Evolutionary conservation across 2,888 invertebrate genomes (phyloP).

Genomic region (Calephelis perditalis): DNA sequence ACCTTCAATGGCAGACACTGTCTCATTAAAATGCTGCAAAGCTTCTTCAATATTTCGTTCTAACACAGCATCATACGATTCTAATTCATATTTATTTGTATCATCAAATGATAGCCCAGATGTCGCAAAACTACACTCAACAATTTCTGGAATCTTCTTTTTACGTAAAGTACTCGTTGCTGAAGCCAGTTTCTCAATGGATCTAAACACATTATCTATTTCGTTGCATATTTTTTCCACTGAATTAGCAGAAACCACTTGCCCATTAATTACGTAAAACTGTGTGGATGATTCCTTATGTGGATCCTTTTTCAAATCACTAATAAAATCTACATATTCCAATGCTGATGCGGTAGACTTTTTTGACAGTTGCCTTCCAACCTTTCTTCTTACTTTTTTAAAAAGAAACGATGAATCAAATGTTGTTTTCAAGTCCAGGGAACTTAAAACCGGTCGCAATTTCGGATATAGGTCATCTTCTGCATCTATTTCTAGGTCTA

Average conservation of each 20-base stretch:
- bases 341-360: slow-evolving; percentile 37
- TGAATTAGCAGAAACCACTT: slow-evolving; percentile 55
- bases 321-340: slow-evolving; percentile 55
- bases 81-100: slow-evolving; percentile 37
- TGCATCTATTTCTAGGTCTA: slow-evolving; percentile 58
- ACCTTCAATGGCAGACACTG: slow-evolving; percentile 38
- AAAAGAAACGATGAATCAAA: slow-evolving; percentile 62
- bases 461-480: slow-evolving; percentile 37
- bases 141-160: slow-evolving; percentile 44
- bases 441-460: slow-evolving; percentile 48
- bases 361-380: slow-evolving; percentile 46
- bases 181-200: slow-evolving; percentile 56
- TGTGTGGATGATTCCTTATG: slow-evolving; percentile 40
- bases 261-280: slow-evolving; percentile 51
- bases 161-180: slow-evolving; percentile 43
- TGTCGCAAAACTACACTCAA: slow-evolving; percentile 58
- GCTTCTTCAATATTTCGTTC: slow-evolving; percentile 62
- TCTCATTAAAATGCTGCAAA: slow-evolving; percentile 50
- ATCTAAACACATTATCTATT: slow-evolving; percentile 63
- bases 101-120: slow-evolving; percentile 59
- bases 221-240: slow-evolving; percentile 59
- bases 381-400: slow-evolving; percentile 49
- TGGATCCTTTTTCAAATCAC: slow-evolving; percentile 41
- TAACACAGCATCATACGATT: slow-evolving; percentile 44
- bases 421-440: slow-evolving; percentile 52